Base-by-base conservation (phyloP, 2,113 vertebrate species). In the Scolopax mira region DNA sequence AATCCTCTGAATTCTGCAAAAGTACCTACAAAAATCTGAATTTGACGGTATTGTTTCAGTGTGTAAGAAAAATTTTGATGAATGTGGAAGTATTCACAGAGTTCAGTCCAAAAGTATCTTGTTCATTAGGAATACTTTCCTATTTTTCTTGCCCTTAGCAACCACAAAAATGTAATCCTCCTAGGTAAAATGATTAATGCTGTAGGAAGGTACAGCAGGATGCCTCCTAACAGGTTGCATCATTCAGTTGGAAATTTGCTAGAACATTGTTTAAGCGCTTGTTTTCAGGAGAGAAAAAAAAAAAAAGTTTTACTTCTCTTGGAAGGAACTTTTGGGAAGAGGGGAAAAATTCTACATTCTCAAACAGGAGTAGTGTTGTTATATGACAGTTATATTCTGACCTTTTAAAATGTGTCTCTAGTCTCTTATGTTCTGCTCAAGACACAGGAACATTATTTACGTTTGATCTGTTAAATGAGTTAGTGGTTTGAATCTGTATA, bases 21-120 rank as follows among this genome's bases (percentile, higher is more conserved):
- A 85, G 13, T 44, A 67, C 9, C 21, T 37, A 41, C 13, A 73
- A 44, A 93, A 13, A 7, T 73, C 14, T 61, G 24, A 83, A n/a
- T 51, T 24, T 89, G 27, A 18, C 8, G 6, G 6, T 46, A 39
- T 37, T 65, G 6, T 51, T 94, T 66, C 7, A 33, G 64, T 35
- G 9, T 23, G 7, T 30, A 10, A 82, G 84, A 30, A 21, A 52
- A 27, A 10, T 0, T 0, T 41, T 64, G 0, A 21, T 41, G 28
- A 37, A 52, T 31, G 11, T 54, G 13, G 16, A 86, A 62, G 10
- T 57, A 48, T 70, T 66, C 78, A 46, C 18, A n/a, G 46, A 44
- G 3, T 39, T 61, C 33, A 65, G 30, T 30, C 19, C 30, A 52
- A 51, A 91, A 31, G 6, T 64, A 27, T 44, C 6, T 75, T 66